Conservation (phyloP, 1,140 invertebrate genomes). For the Theocolax elegans region DNA sequence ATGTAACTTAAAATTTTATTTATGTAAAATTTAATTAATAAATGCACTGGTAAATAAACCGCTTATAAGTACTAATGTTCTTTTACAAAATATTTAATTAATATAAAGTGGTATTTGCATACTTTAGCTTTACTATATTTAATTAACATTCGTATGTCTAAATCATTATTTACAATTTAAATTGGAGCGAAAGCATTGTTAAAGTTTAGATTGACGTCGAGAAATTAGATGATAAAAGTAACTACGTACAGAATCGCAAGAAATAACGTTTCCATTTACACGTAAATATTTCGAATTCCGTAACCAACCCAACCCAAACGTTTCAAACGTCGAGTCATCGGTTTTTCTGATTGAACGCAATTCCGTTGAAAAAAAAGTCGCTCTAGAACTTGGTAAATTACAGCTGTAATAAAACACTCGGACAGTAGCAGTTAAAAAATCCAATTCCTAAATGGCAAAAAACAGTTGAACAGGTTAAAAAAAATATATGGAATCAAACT, state of each 20-base stretch:
- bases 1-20: too few relatives aligned
- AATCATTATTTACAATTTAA: too few relatives aligned
- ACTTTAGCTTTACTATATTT: too few relatives aligned
- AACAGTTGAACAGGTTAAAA: background rate
- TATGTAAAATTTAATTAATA: too few relatives aligned
- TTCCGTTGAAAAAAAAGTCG: background rate
- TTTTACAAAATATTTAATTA: too few relatives aligned
- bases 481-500: background rate
- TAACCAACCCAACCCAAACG: background rate
- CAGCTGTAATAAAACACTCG: background rate
- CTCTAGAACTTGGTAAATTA: conserved; percentile 3
- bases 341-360: conserved; percentile 2
- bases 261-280: background rate
- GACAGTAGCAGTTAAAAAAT: conserved; percentile 6
- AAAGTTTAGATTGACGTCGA: too few relatives aligned
- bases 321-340: background rate
- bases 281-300: background rate
- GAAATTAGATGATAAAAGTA: background rate
- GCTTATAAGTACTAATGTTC: too few relatives aligned
- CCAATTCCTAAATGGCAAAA: background rate
- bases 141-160: too few relatives aligned
- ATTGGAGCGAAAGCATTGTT: too few relatives aligned
- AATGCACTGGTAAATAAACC: too few relatives aligned
- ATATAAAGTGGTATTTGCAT: too few relatives aligned
- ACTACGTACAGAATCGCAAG: background rate